Evolutionary conservation across 2,888 invertebrate genomes (phyloP), one percentile per base, ranked within the genome.

Genomic region (Apoderus coryli): DNA sequence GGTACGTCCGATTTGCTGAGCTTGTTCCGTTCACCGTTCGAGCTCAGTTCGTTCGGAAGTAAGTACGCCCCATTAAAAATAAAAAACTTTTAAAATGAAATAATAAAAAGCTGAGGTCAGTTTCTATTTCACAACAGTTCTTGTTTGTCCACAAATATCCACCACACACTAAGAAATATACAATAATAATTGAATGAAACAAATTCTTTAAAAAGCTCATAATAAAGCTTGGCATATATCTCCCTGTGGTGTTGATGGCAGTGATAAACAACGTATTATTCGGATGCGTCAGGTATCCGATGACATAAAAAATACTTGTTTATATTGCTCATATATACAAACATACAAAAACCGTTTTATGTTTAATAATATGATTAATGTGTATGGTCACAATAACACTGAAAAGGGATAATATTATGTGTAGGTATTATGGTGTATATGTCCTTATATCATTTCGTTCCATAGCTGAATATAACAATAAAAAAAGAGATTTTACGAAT

Each of bases 261-360:
- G 50, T 57, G 59, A 59, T 59, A 59, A 59, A 59, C 57, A 57
- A 50, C 50, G 57, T 46, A 57, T 58, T 57, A 57, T 56, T 51
- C 50, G 49, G 44, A 52, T 46, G 48, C 53, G 55, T 56, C 57
- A 58, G 58, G 58, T 59, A 57, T 59, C 57, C 57, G 59, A 59
- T 59, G 59, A 60, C 57, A 58, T 60, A 59, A 60, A 60, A 60
- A 59, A 57, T 57, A 58, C 58, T 59, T 61, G 60, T 61, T 60
- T 60, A 59, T 59, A 60, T 57, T 53, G 52, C 54, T 13, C 22
- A n/a, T n/a, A n/a, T n/a, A n/a, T n/a, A n/a, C n/a, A n/a, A n/a
- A n/a, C 49, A 49, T 51, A 50, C 50, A 50, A 49, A 47, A 49
- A 46, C 48, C 45, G 45, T n/a, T n/a, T n/a, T n/a, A n/a, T n/a